phyloP scores from a whole-genome alignment of 2,888 invertebrate genomes.

The Eristalis tenax region DNA sequence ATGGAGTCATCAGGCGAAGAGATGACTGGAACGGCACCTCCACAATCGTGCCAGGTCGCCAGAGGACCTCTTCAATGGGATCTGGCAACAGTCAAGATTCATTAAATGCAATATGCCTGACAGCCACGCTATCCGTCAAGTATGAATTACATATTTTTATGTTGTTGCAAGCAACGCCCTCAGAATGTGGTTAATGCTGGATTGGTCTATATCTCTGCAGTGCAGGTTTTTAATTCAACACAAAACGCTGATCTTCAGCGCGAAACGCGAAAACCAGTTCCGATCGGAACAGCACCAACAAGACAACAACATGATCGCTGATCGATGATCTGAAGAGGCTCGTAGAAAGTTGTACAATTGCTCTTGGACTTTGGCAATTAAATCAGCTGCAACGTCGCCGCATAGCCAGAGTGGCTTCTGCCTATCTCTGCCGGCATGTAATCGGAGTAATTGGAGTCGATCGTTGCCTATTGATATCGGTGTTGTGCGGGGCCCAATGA shows the following conservation, averaged over 20 bases:
- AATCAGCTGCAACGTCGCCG: constrained; percentile 40
- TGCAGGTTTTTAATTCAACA: neutral
- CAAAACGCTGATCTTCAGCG: too few species aligned
- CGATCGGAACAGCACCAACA: neutral
- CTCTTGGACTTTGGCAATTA: constrained; percentile 49
- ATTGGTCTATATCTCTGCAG: constrained; percentile 25
- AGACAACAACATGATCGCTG: neutral
- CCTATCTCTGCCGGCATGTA: constrained; percentile 27
- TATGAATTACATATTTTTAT: constrained; percentile 6
- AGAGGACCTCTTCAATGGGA: neutral
- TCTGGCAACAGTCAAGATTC: neutral
- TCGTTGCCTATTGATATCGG: neutral
- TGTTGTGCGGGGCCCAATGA: constrained; percentile 39
- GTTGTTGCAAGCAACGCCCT: neutral
- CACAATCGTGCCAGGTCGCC: neutral
- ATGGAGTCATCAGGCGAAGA: neutral
- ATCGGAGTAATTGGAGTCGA: constrained; percentile 61
- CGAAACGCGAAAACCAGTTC: constrained; percentile 31
- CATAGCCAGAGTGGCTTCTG: neutral
- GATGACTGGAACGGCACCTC: neutral
- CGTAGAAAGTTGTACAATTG: constrained; percentile 51
- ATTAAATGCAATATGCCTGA: too few species aligned
- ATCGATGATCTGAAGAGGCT: constrained; percentile 2
- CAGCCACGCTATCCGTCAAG: neutral
- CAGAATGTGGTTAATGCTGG: constrained; percentile 34